Conservation (phyloP, 2,797 vertebrate species). For the Parauchenoglanis punctatus region DNA sequence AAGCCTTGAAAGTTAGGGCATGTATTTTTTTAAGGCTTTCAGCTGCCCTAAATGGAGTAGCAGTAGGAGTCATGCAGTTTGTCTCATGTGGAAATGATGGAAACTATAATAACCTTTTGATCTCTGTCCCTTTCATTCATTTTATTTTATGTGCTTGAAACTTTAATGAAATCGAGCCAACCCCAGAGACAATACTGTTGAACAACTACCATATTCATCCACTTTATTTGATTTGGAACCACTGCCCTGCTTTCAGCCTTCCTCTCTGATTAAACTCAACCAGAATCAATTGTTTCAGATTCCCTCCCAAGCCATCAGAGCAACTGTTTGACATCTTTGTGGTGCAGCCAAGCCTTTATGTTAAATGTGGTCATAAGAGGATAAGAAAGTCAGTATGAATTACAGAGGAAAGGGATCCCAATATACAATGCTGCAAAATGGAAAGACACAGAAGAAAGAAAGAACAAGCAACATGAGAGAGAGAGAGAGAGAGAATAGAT, state of each 20-base stretch:
- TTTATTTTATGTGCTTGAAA: conserved; percentile 33
- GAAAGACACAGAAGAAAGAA: conserved; percentile 36
- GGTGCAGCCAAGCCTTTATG: conserved; percentile 44
- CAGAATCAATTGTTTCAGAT: conserved; percentile 40
- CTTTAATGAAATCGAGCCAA: conserved; percentile 45
- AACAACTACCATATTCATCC: conserved; percentile 51
- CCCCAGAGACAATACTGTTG: conserved; percentile 40
- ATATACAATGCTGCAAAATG: conserved; percentile 23
- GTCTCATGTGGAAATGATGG: conserved; percentile 34
- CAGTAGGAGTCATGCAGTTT: conserved; percentile 9
- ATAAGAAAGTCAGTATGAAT: conserved; percentile 40
- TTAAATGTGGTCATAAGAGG: conserved; percentile 46
- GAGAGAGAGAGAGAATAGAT: conserved; percentile 43
- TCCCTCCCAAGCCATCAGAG: conserved; percentile 43
- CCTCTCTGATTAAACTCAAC: conserved; percentile 44
- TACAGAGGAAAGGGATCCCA: conserved; percentile 46
- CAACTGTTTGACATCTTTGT: conserved; percentile 49
- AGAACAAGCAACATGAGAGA: conserved; percentile 46
- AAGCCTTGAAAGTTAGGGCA: not conserved
- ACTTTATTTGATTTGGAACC: conserved; percentile 55
- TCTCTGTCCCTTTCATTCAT: conserved; percentile 17
- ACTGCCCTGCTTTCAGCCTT: conserved; percentile 41
- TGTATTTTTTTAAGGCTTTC: not conserved
- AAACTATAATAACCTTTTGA: conserved; percentile 37
- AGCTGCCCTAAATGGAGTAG: conserved; percentile 8